Evolutionary conservation across 1,140 invertebrate genomes (phyloP), one percentile per base, ranked within the genome.

Genomic region (Telenomus remus): DNA sequence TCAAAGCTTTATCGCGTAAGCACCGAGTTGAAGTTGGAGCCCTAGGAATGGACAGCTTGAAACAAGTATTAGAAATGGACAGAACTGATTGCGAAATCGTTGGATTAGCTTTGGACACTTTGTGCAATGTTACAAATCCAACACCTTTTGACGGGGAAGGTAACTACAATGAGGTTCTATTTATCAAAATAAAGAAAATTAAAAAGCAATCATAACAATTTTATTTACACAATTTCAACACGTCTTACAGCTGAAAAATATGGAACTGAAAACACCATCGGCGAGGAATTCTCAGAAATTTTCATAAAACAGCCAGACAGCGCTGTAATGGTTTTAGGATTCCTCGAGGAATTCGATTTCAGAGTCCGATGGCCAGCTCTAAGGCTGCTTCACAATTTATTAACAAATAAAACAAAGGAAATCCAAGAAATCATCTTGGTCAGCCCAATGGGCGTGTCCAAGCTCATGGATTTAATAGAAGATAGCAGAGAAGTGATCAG

Each of bases 241-340:
- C 15, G 4, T 61, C 15, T 69, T 73, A 11, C 71, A 81, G 87
- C 88, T 16, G 86, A 90, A 19, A 89, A 91, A 46, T 80, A 86
- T 60, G 84, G 84, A 59, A 65, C 80, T 15, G 77, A 84, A 0
- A 81, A 73, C 49, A 87, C 87, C 65, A 84, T 94, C 49, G 97
- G 98, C 8, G 95, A 96, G 82, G 96, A 98, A 84, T 99, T 99
- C 83, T 98, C 98, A 4, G 98, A 99, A 90, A 98, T 99, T 90
- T 98, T 99, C 83, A 94, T 98, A 6, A 99, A 99, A 87, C 93
- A 95, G 77, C 88, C 91, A 11, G 95, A 97, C 66, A 97, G 97
- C 87, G 93, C 99, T 12, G 90, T 92, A 48, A 84, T 97, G 9
- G 89, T 99, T 2, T 87, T 99, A 64, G 92, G 93, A 46, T 91